These are phyloP conservation scores for Macrotis lagotis DNA, from an alignment of 2,113 vertebrate genomes.

Conservation along the genomic window DNA sequence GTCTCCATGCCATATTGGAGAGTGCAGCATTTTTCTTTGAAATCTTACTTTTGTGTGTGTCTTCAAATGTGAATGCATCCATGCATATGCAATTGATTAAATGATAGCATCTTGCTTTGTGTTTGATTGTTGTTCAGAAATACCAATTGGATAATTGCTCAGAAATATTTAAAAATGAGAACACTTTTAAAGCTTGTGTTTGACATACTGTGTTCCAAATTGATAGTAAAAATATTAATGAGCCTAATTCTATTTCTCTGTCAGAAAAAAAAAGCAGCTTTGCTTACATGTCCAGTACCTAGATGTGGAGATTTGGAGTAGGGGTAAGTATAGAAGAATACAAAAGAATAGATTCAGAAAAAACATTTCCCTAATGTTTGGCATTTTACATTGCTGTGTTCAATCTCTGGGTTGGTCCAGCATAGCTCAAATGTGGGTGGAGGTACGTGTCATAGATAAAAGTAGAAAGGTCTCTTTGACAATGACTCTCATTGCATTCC, in stretches of 20 bases:
- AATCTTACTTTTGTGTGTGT: slow-evolving; percentile 58
- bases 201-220: slow-evolving; percentile 45
- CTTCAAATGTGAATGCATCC: slow-evolving; percentile 62
- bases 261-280: slow-evolving; percentile 27
- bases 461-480: slow-evolving; percentile 17
- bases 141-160: slow-evolving; percentile 60
- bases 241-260: slow-evolving; percentile 50
- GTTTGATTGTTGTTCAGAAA: slow-evolving; percentile 65
- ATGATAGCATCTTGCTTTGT: slow-evolving; percentile 51
- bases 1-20: slow-evolving; percentile 18
- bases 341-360: neutral
- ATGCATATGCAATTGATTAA: slow-evolving; percentile 61
- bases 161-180: slow-evolving; percentile 62
- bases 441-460: slow-evolving; percentile 6
- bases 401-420: neutral
- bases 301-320: slow-evolving; percentile 19
- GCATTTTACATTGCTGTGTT: neutral
- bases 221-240: slow-evolving; percentile 69
- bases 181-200: slow-evolving; percentile 56
- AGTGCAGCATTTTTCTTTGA: slow-evolving; percentile 51
- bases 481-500: neutral
- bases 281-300: slow-evolving; percentile 34
- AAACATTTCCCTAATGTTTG: neutral
- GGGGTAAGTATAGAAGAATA: neutral
- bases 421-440: slow-evolving; percentile 45